phyloP scores from a whole-genome alignment of 1,140 invertebrate species.

The Bombus sibiricus region DNA sequence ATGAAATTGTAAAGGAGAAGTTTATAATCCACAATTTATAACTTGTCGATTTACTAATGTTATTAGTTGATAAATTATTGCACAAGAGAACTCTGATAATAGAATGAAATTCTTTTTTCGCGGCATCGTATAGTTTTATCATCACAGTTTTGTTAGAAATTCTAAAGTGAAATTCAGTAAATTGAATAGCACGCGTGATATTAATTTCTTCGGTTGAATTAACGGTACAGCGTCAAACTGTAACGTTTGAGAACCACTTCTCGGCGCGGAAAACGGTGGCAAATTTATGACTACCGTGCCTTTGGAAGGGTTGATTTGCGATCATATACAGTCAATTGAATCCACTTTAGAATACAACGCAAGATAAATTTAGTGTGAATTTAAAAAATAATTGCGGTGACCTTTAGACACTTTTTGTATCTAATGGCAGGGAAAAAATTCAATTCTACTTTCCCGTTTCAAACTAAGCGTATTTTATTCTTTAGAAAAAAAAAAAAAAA shows the following conservation, averaged over 20 bases:
- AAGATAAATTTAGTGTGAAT: not conserved
- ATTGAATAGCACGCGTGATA: not conserved
- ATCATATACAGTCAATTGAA: slow-evolving; percentile 3
- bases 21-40: no score
- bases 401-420: not conserved
- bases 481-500: not conserved
- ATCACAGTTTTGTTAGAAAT: not conserved
- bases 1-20: no score
- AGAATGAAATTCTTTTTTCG: not conserved
- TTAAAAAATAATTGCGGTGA: not conserved
- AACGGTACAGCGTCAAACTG: no score
- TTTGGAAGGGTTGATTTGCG: not conserved
- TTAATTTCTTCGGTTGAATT: not conserved
- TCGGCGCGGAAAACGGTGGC: not conserved
- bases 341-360: not conserved
- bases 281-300: slow-evolving; percentile 2
- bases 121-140: no score
- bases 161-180: not conserved
- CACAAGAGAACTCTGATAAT: not conserved
- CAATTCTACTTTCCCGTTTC: not conserved
- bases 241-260: not conserved
- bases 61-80: not conserved
- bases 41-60: no score
- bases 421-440: not conserved
- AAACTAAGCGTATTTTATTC: not conserved